phyloP scores from a whole-genome alignment of 2,797 vertebrate genomes.

The Dendrocincla tyrannina region DNA sequence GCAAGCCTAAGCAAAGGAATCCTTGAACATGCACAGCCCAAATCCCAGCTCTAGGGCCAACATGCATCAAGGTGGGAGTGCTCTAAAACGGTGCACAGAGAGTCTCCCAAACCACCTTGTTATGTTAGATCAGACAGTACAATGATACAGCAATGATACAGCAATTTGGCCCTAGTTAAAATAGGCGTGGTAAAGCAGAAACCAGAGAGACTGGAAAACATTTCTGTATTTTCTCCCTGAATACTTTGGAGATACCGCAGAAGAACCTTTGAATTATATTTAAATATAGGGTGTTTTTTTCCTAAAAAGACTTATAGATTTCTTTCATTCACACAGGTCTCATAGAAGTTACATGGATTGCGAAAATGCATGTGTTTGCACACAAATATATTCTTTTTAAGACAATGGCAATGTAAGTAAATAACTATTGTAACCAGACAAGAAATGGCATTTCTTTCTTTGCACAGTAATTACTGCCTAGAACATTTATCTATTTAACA shows the following conservation, averaged over 20 bases:
- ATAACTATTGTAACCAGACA: background rate
- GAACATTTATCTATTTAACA: background rate
- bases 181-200: background rate
- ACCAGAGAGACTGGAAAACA: background rate
- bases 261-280: background rate
- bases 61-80: background rate
- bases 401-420: background rate
- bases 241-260: background rate
- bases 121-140: accelerated
- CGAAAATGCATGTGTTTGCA: background rate
- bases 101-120: background rate
- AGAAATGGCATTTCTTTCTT: background rate
- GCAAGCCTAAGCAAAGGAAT: background rate
- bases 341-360: background rate
- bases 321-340: background rate
- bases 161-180: background rate
- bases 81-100: accelerated
- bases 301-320: background rate
- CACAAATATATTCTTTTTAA: background rate
- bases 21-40: background rate
- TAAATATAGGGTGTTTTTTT: accelerated
- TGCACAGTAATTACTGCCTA: background rate
- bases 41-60: accelerated
- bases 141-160: background rate
- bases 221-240: background rate